Evolutionary conservation across 2,888 invertebrate genomes (phyloP).

Genomic region (Galeruca laticollis): DNA sequence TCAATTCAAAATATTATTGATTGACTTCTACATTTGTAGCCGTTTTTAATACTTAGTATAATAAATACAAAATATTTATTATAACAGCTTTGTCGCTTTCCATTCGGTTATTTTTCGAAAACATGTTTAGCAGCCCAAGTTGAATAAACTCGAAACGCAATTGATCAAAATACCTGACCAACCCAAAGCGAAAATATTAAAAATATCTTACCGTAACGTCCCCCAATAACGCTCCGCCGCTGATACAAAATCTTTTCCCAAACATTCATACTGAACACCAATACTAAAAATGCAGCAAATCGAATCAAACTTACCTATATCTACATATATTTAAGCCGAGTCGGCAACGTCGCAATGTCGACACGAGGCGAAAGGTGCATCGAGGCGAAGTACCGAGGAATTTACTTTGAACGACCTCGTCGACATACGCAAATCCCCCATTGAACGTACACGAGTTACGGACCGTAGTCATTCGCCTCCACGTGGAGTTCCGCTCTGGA

Average conservation of each 20-base stretch:
- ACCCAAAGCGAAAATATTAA: slow-evolving; percentile 5
- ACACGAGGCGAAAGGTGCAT: slow-evolving; percentile 62
- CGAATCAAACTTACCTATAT: slow-evolving; percentile 10
- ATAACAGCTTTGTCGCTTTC: background rate
- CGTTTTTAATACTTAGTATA: background rate
- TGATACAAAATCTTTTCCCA: slow-evolving; percentile 19
- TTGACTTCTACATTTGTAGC: background rate
- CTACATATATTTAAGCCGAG: slow-evolving; percentile 28
- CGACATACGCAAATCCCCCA: slow-evolving; percentile 54
- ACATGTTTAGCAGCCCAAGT: background rate
- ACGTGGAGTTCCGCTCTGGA: slow-evolving; percentile 65
- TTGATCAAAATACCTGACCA: slow-evolving; percentile 17
- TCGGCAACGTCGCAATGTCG: slow-evolving; percentile 49
- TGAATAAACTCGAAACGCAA: slow-evolving; percentile 7
- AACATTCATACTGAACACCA: slow-evolving; percentile 18
- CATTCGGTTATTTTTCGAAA: background rate
- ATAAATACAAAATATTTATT: slow-evolving; percentile 5
- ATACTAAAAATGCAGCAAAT: slow-evolving; percentile 23
- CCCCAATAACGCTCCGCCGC: background rate
- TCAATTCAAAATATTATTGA: background rate
- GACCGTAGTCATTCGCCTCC: slow-evolving; percentile 67
- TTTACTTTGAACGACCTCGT: slow-evolving; percentile 56
- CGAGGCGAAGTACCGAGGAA: slow-evolving; percentile 72
- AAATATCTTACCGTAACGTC: slow-evolving; percentile 17
- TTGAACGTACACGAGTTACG: slow-evolving; percentile 70